phyloP scores from a whole-genome alignment of 2,888 invertebrate genomes.

The Galerucella pusilla region DNA sequence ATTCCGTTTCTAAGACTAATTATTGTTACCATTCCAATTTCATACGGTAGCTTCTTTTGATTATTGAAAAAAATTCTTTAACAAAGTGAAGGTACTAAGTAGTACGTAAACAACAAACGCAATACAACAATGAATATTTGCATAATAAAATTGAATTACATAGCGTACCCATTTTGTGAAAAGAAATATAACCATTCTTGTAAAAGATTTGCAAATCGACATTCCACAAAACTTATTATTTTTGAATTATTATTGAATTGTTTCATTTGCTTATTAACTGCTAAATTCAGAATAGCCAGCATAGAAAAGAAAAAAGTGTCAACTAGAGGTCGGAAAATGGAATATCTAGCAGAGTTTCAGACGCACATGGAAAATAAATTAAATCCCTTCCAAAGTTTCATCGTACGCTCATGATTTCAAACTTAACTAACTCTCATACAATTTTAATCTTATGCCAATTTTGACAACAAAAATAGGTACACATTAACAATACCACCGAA shows the following conservation, averaged over 20 bases:
- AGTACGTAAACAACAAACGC: slow-evolving; percentile 53
- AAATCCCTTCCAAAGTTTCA: too few species aligned
- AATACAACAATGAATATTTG: slow-evolving; percentile 55
- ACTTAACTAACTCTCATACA: too few species aligned
- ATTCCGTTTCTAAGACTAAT: slow-evolving; percentile 35
- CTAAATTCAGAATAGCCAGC: too few species aligned
- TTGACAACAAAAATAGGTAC: too few species aligned
- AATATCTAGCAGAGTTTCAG: too few species aligned
- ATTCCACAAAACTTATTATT: not conserved
- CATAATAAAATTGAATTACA: slow-evolving; percentile 55
- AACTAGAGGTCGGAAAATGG: too few species aligned
- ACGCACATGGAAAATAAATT: too few species aligned
- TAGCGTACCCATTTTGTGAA: slow-evolving; percentile 53
- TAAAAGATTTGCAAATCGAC: slow-evolving; percentile 11
- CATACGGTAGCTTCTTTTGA: slow-evolving; percentile 36
- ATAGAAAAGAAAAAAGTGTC: too few species aligned
- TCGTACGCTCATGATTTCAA: too few species aligned
- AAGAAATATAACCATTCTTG: slow-evolving; percentile 47
- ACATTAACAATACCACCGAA: too few species aligned
- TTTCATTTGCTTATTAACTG: too few species aligned
- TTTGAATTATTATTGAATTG: not conserved
- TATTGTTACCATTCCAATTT: slow-evolving; percentile 35
- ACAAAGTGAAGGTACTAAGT: slow-evolving; percentile 48
- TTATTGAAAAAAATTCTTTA: slow-evolving; percentile 42
- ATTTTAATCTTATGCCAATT: too few species aligned